Percentiles rank a stretch among this genome's conserved stretches.
Evolutionary conservation across 2,113 vertebrate genomes (phyloP).

Genomic region (Synchiropus splendidus): DNA sequence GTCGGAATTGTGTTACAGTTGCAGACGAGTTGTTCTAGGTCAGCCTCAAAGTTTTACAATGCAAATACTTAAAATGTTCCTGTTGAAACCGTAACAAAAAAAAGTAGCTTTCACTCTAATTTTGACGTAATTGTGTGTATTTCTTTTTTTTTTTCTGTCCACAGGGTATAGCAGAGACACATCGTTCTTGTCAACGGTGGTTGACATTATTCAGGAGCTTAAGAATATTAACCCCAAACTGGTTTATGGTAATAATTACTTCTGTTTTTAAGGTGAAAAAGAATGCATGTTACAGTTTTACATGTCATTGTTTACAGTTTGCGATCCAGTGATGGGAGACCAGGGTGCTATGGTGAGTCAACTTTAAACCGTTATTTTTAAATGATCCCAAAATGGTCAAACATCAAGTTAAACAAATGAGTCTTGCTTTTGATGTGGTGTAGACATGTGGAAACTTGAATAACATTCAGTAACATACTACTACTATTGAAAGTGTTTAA

Average conservation of each 20-base stretch:
- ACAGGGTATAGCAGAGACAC: conserved; percentile 86
- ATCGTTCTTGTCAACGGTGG: conserved; percentile 86
- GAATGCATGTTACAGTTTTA: no score
- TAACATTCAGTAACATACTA: no score
- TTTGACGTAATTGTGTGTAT: not conserved
- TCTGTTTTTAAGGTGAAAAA: no score
- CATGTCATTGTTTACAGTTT: conserved; percentile 63
- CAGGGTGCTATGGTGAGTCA: conserved; percentile 85
- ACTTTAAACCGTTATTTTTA: not conserved
- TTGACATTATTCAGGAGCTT: conserved; percentile 87
- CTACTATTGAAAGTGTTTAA: no score
- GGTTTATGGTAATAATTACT: conserved; percentile 75
- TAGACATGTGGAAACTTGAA: no score
- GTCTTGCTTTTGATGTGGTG: no score
- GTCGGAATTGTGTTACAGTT: no score
- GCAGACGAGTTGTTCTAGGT: no score
- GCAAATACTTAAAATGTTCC: not conserved
- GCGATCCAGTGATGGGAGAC: conserved; percentile 94
- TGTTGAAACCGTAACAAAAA: no score
- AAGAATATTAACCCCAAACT: conserved; percentile 78
- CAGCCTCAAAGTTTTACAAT: not conserved
- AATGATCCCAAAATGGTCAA: no score
- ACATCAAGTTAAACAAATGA: no score
- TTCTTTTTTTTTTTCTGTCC: not conserved
- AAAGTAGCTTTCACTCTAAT: no score